Percentiles rank a stretch among this genome's conserved stretches.
These are phyloP conservation scores for Hemicentrotus pulcherrimus DNA, from an alignment of 35 echinoderm and acorn worm species.

Conservation along the genomic window DNA sequence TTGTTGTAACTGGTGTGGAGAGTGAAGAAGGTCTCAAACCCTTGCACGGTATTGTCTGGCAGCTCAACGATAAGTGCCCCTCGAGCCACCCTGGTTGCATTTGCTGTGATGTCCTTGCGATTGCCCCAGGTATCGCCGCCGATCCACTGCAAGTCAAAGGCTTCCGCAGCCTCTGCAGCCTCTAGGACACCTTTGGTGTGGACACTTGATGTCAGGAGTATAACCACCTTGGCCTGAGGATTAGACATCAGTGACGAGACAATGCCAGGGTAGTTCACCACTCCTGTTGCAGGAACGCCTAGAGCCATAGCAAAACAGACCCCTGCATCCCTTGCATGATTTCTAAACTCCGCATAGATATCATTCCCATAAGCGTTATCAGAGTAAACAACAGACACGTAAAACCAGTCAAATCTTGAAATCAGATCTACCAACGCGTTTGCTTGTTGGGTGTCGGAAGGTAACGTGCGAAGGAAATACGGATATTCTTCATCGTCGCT, in stretches of 20 bases:
- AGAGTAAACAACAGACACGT: conserved; percentile 84
- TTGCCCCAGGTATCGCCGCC: conserved; percentile 91
- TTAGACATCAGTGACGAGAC: conserved; percentile 61
- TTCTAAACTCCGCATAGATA: conserved; percentile 59
- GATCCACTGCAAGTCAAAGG: conserved; percentile 87
- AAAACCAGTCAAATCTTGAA: conserved; percentile 62
- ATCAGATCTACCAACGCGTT: conserved; percentile 68
- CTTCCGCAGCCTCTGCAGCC: conserved; percentile 64
- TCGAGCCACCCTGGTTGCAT: conserved; percentile 56
- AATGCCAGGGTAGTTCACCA: conserved; percentile 21
- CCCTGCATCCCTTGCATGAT: neutral
- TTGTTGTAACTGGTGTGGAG: conserved; percentile 60
- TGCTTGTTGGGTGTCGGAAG: conserved; percentile 81
- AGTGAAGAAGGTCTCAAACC: conserved; percentile 75
- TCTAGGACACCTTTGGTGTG: conserved; percentile 69
- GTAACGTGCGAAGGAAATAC: conserved; percentile 79
- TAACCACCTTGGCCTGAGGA: conserved; percentile 65
- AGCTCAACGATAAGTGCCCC: conserved; percentile 62
- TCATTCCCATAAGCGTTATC: conserved; percentile 84
- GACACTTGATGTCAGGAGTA: conserved; percentile 81
- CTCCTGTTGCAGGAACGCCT: neutral
- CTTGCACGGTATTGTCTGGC: neutral
- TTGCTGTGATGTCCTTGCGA: conserved; percentile 59
- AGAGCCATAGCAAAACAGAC: conserved; percentile 90
- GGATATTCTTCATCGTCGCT: conserved; percentile 64